phyloP scores from a whole-genome alignment of 2,888 invertebrate genomes.

The Cerastis rubricosa region DNA sequence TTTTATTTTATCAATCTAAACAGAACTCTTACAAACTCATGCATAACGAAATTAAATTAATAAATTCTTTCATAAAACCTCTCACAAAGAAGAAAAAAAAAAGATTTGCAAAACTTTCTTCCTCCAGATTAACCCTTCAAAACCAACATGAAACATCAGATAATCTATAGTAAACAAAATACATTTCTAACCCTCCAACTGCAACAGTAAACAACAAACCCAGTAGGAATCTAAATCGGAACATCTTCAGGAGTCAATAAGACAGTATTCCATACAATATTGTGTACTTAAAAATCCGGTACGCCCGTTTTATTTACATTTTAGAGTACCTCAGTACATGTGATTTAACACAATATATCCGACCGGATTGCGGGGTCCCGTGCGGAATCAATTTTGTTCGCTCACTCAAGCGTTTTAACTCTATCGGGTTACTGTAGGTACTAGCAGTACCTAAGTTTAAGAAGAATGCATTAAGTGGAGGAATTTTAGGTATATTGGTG shows the following conservation, averaged over 20 bases:
- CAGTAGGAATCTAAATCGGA: slow-evolving; percentile 17
- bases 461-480: slow-evolving; percentile 56
- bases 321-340: slow-evolving; percentile 50
- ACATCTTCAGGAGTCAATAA: slow-evolving; percentile 40
- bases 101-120: not conserved
- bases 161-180: not conserved
- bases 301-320: slow-evolving; percentile 60
- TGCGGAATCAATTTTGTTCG: slow-evolving; percentile 69
- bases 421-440: slow-evolving; percentile 64
- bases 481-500: slow-evolving; percentile 37
- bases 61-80: not conserved
- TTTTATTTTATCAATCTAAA: not conserved
- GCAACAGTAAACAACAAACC: slow-evolving; percentile 7
- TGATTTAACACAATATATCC: slow-evolving; percentile 71
- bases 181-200: slow-evolving; percentile 13
- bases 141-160: not conserved
- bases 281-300: slow-evolving; percentile 56
- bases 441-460: slow-evolving; percentile 54
- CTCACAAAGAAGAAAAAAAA: not conserved
- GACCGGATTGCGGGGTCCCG: slow-evolving; percentile 64
- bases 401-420: slow-evolving; percentile 67
- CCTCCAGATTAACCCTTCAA: not conserved
- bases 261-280: slow-evolving; percentile 46
- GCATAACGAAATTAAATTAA: not conserved
- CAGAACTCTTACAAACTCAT: not conserved